Evolutionary conservation across 1,140 invertebrate species (phyloP).

Genomic region (Ptiloglossa arizonensis): DNA sequence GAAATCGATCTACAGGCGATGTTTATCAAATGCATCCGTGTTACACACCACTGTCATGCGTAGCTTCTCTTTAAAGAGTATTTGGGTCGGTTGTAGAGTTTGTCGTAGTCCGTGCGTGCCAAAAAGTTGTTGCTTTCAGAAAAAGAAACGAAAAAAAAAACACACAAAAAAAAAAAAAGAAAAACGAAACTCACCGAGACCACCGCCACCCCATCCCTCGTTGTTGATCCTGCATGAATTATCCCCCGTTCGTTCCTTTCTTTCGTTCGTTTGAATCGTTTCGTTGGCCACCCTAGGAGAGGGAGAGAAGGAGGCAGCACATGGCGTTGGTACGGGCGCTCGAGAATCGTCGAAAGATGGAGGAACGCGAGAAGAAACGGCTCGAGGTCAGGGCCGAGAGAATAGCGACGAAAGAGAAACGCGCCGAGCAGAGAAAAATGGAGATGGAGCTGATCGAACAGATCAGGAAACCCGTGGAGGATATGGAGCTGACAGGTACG

Average conservation of each 20-base stretch:
- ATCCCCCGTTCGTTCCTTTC: background rate
- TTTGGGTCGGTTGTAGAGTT: constrained; percentile 66
- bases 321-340: constrained; percentile 93
- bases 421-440: constrained; percentile 90
- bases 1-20: background rate
- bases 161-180: no score
- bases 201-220: no score
- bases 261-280: constrained; percentile 11
- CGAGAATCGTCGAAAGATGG: constrained; percentile 92
- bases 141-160: no score
- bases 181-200: constrained; percentile 7
- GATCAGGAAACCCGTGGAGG: constrained; percentile 93
- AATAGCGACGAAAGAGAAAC: constrained; percentile 90
- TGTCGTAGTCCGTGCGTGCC: constrained; percentile 59
- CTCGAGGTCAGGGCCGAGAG: constrained; percentile 90
- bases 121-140: constrained; percentile 43
- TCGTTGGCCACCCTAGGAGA: constrained; percentile 84
- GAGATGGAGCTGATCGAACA: constrained; percentile 93
- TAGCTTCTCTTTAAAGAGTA: constrained; percentile 53
- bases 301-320: constrained; percentile 94
- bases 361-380: constrained; percentile 93
- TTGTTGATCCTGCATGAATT: constrained; percentile 22
- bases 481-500: constrained; percentile 88
- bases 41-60: constrained; percentile 42
- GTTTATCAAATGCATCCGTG: constrained; percentile 47